A percentile compares a stretch with the other conserved stretches of the same genome.
These are phyloP conservation scores for Lepidurus couesii DNA, from an alignment of 1,140 invertebrate genomes.

Conservation along the genomic window DNA sequence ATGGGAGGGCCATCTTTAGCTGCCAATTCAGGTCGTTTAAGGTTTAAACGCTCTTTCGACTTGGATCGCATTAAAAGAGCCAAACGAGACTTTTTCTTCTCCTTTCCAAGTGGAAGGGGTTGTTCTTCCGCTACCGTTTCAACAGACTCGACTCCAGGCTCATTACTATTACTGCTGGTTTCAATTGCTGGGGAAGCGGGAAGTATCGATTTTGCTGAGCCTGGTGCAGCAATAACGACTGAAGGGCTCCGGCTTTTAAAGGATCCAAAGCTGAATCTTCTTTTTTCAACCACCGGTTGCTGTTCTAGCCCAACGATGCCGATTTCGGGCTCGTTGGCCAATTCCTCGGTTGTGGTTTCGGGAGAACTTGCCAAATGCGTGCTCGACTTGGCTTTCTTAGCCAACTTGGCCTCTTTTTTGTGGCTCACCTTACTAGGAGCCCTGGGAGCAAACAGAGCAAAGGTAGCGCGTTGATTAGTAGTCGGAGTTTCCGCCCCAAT, in stretches of 20 bases:
- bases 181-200: background rate
- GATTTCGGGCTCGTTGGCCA: background rate
- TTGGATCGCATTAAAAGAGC: slow-evolving; percentile 2
- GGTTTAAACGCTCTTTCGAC: slow-evolving; percentile 5
- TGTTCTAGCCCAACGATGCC: background rate
- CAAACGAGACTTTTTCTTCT: background rate
- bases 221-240: background rate
- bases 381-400: background rate
- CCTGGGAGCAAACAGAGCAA: background rate
- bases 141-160: background rate
- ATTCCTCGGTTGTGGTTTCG: background rate
- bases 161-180: background rate
- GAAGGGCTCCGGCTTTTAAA: background rate
- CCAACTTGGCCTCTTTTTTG: background rate
- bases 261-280: slow-evolving; percentile 9
- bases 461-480: background rate
- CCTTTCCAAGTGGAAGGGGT: background rate
- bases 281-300: slow-evolving; percentile 13
- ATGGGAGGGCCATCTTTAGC: background rate
- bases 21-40: background rate
- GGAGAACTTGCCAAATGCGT: background rate
- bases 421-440: background rate
- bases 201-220: background rate
- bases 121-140: background rate
- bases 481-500: background rate